Base-by-base conservation (phyloP, 1,140 invertebrate genomes). In the Musca vetustissima region DNA sequence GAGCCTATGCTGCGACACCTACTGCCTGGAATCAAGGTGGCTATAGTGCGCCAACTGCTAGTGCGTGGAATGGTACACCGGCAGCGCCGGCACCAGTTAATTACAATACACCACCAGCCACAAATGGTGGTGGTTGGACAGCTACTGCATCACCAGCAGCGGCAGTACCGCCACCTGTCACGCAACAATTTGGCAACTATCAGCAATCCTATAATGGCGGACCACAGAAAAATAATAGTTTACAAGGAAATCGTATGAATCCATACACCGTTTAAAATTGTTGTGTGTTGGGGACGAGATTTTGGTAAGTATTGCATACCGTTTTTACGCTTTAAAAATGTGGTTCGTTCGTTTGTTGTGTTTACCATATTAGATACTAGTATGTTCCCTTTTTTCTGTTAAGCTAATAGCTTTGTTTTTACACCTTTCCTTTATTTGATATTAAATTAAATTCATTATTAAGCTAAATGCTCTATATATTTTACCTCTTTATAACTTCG, bases 151-250 rank as follows among this genome's bases (percentile, higher is more conserved):
- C 65, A 52, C 22, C 59, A 22, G 48, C 49, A 36, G 57, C 69
- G 9, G 32, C 69, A 14, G 24, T 61, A 13, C 28, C 64, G 13
- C 43, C 61, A 28, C 50, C 19, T 17, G 50, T 15, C 28, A 21
- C 64, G 1, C 69, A 70, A 67, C 87, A 86, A 74, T 91, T 91
- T 71, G 89, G 87, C 68, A 87, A 88, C 28, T 91, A 91, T 73
- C 90, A 92, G 71, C 90, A 92, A 76, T 86, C 87, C 24, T 91
- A 89, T 74, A 85, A 88, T 1, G 89, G 89, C 49, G 89, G 89
- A 0, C 88, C 88, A 0, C 86, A 89, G 53, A 83, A 88, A 76
- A 67, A 67, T 11, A 86, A 86, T 66, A 90, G 88, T 78, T 69
- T 68, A 36, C 64, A 68, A 47, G 89, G 87, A 70, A 86, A 87